Evolutionary conservation across 2,113 vertebrate species (phyloP), one percentile per base, ranked within the genome.

Genomic region (Nicator chloris): DNA sequence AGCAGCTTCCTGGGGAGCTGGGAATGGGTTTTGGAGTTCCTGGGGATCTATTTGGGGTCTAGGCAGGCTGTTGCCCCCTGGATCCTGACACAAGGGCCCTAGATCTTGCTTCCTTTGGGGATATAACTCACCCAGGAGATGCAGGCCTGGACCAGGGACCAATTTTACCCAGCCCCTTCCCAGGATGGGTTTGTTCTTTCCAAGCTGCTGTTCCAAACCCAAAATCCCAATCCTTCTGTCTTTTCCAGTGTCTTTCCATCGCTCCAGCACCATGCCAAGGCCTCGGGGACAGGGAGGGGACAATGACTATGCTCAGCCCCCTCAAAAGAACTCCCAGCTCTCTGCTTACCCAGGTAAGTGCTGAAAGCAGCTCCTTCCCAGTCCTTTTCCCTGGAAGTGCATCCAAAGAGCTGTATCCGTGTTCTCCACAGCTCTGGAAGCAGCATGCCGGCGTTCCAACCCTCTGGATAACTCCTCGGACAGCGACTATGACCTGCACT

Each of bases 171-270:
- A 75, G 42, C 33, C 23, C 33, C 3, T 51, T 68, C 28, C 51
- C 0, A 0, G 2, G 20, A 3, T 9, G 9, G 15, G 13, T 9
- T 13, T 11, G 1, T 16, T 23, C 2, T n/a, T 64, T 31, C 30
- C 2, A 10, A 53, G 1, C 5, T 19, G 22, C 30, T 2, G 13
- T 31, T 56, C 22, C 40, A 13, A 9, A 12, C 50, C 42, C 24
- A 2, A 39, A 18, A 13, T 80, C 68, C 89, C 53, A 20, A 68
- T 27, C 37, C 71, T 0, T 2, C 51, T 31, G 4, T 50, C 15
- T 7, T 33, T 68, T 8, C 72, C 91, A 98, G 98, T 98, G 69
- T 98, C 98, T 15, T 98, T 98, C 97, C 98, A 97, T 47, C 97
- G 97, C 50, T 97, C 95, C 92, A 96, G 97, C 93, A 75, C 57